Conservation (phyloP, 1,140 invertebrate genomes). For the Drosophila kepulauana region DNA sequence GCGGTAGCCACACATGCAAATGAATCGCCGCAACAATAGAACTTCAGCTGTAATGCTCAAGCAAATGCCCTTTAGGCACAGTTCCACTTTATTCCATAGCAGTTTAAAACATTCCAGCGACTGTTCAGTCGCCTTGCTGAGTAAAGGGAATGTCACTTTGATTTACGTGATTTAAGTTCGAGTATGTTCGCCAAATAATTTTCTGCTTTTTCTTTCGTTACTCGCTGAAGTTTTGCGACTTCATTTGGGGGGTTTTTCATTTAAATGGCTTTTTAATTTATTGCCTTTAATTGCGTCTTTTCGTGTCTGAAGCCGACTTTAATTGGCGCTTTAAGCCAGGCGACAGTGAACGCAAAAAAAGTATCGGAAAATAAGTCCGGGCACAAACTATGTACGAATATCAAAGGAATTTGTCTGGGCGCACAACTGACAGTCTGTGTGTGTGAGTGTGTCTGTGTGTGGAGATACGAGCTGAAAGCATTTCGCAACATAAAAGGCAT, state of each 20-base stretch:
- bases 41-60: background rate
- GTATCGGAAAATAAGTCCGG: slow-evolving; percentile 13
- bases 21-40: slow-evolving; percentile 16
- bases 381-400: slow-evolving; percentile 39
- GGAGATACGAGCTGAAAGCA: slow-evolving; percentile 47
- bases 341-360: slow-evolving; percentile 11
- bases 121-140: background rate
- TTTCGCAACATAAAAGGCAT: slow-evolving; percentile 76
- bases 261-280: slow-evolving; percentile 73
- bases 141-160: slow-evolving; percentile 67
- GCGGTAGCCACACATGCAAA: slow-evolving; percentile 29
- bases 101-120: background rate
- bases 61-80: background rate
- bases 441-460: too few relatives aligned
- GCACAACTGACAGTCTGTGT: background rate
- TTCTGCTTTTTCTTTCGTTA: background rate
- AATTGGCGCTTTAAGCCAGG: slow-evolving; percentile 54
- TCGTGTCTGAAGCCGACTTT: slow-evolving; percentile 37
- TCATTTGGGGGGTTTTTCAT: slow-evolving; percentile 63
- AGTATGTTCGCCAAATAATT: slow-evolving; percentile 24
- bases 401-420: slow-evolving; percentile 60
- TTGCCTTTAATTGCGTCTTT: slow-evolving; percentile 67
- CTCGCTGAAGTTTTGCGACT: slow-evolving; percentile 57
- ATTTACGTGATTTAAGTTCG: slow-evolving; percentile 66
- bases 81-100: background rate